Evolutionary conservation across 2,797 vertebrate species (phyloP).

Genomic region (Sibirionetta formosa): DNA sequence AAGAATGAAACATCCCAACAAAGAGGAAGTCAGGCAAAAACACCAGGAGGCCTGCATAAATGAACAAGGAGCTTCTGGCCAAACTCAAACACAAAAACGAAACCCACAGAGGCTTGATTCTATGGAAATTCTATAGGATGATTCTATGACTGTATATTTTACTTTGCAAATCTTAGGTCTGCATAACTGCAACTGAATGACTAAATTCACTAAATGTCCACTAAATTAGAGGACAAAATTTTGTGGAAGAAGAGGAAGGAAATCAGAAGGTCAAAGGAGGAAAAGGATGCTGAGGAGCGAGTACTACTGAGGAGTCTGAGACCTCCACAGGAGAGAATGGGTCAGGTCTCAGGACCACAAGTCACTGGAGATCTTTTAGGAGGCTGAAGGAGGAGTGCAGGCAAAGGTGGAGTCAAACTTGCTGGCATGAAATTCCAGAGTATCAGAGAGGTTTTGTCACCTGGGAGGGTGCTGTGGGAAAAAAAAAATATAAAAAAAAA

Average conservation of each 20-base stretch:
- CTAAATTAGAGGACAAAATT: neutral
- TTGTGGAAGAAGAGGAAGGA: neutral
- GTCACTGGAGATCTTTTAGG: neutral
- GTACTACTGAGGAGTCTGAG: neutral
- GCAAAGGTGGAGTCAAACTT: neutral
- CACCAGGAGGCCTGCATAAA: too few relatives aligned
- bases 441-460: neutral
- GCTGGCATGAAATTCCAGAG: neutral
- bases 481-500: neutral
- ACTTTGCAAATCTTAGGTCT: neutral
- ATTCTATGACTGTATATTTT: neutral
- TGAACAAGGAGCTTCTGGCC: too few relatives aligned
- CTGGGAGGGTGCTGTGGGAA: neutral
- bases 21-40: too few relatives aligned
- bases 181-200: neutral
- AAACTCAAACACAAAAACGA: too few relatives aligned
- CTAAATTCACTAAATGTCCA: too few relatives aligned
- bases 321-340: neutral
- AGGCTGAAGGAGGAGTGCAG: too few relatives aligned
- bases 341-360: neutral
- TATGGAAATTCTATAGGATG: too few relatives aligned
- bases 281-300: neutral
- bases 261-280: neutral
- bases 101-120: too few relatives aligned
- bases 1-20: too few relatives aligned